These are phyloP conservation scores for Salvelinus alpinus DNA, from an alignment of 2,113 vertebrate genomes.

Conservation along the genomic window DNA sequence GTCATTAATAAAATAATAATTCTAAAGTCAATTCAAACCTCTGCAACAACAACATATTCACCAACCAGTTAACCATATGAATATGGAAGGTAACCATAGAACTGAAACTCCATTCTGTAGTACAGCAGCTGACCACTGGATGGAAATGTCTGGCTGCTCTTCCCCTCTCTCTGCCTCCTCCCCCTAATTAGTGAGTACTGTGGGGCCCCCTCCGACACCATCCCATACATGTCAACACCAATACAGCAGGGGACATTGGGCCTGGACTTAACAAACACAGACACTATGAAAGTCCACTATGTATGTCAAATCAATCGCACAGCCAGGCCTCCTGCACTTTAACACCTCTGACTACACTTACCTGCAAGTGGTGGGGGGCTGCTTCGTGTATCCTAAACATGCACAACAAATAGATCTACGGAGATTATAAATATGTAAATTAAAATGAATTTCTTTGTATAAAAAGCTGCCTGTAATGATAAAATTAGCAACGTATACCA, in stretches of 20 bases:
- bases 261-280: constrained; percentile 95
- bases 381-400: constrained; percentile 38
- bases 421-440: too few relatives aligned
- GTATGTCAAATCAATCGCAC: constrained; percentile 91
- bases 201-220: constrained; percentile 89
- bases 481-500: too few relatives aligned
- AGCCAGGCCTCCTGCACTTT: constrained; percentile 76
- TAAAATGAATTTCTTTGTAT: too few relatives aligned
- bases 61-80: not conserved
- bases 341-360: constrained; percentile 80
- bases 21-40: not conserved
- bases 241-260: constrained; percentile 93
- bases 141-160: constrained; percentile 87
- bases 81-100: not conserved
- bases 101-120: constrained; percentile 8
- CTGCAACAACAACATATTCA: not conserved
- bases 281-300: constrained; percentile 92
- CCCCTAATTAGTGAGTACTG: constrained; percentile 89
- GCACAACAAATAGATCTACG: constrained; percentile 38
- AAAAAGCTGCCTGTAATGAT: too few relatives aligned
- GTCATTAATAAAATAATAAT: not conserved
- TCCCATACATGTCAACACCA: constrained; percentile 97
- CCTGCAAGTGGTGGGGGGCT: constrained; percentile 57
- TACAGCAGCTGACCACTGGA: constrained; percentile 76
- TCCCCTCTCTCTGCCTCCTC: constrained; percentile 55